phyloP scores from a whole-genome alignment of 92 coral and sea anemone genomes.

The Parazoanthus darwini region DNA sequence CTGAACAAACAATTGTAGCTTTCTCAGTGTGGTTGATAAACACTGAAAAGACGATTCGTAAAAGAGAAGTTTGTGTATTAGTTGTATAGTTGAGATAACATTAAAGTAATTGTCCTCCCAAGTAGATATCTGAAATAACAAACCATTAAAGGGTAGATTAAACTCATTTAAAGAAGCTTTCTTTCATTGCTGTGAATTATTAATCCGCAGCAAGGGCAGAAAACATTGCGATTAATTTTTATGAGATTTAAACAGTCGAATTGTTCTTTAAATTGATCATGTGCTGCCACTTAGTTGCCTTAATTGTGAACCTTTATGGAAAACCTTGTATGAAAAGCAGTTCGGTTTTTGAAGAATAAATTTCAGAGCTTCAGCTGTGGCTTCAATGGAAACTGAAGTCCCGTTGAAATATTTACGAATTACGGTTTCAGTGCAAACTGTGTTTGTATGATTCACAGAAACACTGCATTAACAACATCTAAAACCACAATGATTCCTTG shows the following conservation, averaged over 20 bases:
- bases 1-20: neutral
- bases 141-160: conserved; percentile 5
- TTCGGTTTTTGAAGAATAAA: neutral
- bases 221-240: conserved; percentile 25
- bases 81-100: neutral
- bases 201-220: neutral
- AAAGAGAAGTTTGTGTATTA: neutral
- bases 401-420: neutral
- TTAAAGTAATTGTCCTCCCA: neutral
- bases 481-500: neutral
- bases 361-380: neutral
- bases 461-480: no score
- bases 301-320: neutral
- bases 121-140: neutral
- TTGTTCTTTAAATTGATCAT: conserved; percentile 6
- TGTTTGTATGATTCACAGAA: no score
- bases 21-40: conserved; percentile 5
- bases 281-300: neutral
- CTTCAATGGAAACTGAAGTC: neutral
- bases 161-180: neutral
- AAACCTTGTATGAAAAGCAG: neutral
- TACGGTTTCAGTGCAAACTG: no score
- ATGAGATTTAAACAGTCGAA: conserved; percentile 1
- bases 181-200: conserved; percentile 23
- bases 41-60: neutral